A percentile compares a stretch with the other conserved stretches of the same genome.
Conservation (phyloP, 2,797 vertebrate species). For the Girardinus metallicus region DNA sequence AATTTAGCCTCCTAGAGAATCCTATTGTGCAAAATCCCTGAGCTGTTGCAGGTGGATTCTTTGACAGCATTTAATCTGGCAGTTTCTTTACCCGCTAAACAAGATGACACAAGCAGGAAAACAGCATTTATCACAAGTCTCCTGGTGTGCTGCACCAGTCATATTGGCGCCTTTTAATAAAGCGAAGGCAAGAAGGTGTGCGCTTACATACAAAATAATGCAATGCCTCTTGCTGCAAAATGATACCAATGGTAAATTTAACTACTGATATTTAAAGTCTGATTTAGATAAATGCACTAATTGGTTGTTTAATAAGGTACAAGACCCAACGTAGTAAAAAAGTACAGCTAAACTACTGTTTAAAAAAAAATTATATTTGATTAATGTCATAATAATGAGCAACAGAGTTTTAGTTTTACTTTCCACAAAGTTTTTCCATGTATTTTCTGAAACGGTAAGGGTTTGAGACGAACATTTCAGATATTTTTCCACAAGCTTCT, state of each 20-base stretch:
- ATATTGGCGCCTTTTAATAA: constrained; percentile 51
- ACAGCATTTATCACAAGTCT: constrained; percentile 56
- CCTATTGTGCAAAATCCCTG: constrained; percentile 59
- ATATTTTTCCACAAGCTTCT: background rate
- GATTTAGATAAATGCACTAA: background rate
- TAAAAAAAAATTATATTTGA: too few species aligned
- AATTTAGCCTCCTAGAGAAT: constrained; percentile 62
- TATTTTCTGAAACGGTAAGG: background rate
- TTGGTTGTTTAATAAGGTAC: background rate
- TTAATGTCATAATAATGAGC: background rate
- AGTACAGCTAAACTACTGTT: background rate
- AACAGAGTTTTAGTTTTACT: background rate
- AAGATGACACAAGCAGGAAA: constrained; percentile 43
- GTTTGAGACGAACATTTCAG: background rate
- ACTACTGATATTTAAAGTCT: background rate
- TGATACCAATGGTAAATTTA: background rate
- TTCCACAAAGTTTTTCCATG: background rate
- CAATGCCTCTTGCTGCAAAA: background rate
- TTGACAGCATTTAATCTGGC: constrained; percentile 62
- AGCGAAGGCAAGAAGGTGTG: constrained; percentile 19
- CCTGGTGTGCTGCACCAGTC: constrained; percentile 42
- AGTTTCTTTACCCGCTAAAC: constrained; percentile 42
- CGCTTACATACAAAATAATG: constrained; percentile 39
- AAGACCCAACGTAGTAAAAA: background rate
- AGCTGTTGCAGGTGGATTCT: constrained; percentile 60